phyloP scores from a whole-genome alignment of 1,140 invertebrate genomes.

The Anoplophora glabripennis region DNA sequence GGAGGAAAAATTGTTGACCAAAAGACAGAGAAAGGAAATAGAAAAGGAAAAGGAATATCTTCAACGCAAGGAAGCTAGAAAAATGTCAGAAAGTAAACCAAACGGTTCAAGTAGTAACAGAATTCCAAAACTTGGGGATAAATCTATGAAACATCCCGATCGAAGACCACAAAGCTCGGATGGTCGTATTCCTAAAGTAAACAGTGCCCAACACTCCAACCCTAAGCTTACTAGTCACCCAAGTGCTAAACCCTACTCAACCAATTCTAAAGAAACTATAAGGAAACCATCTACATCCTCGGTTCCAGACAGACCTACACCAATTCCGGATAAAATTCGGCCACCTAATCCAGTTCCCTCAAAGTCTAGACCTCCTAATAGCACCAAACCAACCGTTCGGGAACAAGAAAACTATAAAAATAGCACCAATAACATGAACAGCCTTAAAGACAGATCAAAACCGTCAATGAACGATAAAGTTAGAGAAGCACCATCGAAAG shows the following conservation, averaged over 20 bases:
- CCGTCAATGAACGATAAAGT: neutral
- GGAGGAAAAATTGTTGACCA: constrained; percentile 73
- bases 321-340: no score
- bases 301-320: no score
- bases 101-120: neutral
- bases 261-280: neutral
- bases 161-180: neutral
- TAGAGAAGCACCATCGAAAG: neutral
- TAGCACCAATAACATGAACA: no score
- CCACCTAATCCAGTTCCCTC: no score
- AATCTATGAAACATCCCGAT: neutral
- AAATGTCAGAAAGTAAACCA: constrained; percentile 7
- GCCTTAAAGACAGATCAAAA: no score
- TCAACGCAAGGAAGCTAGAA: constrained; percentile 54
- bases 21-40: constrained; percentile 73
- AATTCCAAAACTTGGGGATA: constrained; percentile 23
- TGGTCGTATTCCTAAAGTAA: constrained; percentile 53
- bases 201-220: constrained; percentile 13
- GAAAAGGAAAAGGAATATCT: constrained; percentile 58
- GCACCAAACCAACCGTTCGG: no score
- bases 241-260: neutral
- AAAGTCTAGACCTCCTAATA: no score
- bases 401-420: no score
- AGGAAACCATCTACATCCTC: no score
- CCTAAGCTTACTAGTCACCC: neutral